Evolutionary conservation across 2,113 vertebrate genomes (phyloP).

Genomic region (Dunckerocampus dactyliophorus): DNA sequence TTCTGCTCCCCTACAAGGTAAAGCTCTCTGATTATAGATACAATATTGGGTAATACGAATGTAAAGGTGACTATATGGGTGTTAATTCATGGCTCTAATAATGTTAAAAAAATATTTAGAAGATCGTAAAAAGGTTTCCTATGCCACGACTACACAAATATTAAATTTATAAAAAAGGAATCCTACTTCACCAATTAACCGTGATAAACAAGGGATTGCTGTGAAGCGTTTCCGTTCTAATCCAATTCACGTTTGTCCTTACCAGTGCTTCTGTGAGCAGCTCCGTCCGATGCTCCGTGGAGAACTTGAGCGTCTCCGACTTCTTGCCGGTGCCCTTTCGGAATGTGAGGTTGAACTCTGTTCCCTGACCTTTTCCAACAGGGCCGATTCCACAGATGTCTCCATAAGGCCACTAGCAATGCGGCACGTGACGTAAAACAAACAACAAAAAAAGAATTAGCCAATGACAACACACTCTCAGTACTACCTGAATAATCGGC

Average conservation of each 20-base stretch:
- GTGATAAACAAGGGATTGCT: too few relatives aligned
- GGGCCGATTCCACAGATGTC: constrained; percentile 94
- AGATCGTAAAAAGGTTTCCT: too few relatives aligned
- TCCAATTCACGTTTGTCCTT: constrained; percentile 53
- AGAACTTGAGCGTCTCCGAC: constrained; percentile 97
- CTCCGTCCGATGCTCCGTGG: constrained; percentile 96
- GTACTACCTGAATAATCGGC: not conserved
- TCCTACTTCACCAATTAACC: too few relatives aligned
- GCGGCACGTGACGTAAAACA: constrained; percentile 5
- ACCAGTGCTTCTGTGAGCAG: constrained; percentile 97
- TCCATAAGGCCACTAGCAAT: constrained; percentile 94
- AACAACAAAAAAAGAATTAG: not conserved
- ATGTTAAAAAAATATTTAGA: too few relatives aligned
- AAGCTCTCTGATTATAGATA: too few relatives aligned
- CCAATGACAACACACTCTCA: not conserved
- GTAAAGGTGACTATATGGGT: too few relatives aligned
- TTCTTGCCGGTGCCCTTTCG: constrained; percentile 95
- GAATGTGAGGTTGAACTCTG: constrained; percentile 97
- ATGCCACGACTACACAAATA: too few relatives aligned
- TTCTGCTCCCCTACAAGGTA: too few relatives aligned
- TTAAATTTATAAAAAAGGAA: too few relatives aligned
- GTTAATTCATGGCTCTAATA: too few relatives aligned
- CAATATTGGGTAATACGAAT: too few relatives aligned
- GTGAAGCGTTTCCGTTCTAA: too few relatives aligned
- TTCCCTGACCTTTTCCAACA: constrained; percentile 95